phyloP scores from a whole-genome alignment of 1,140 invertebrate genomes.

The Pseudomyrmex dendroicus region DNA sequence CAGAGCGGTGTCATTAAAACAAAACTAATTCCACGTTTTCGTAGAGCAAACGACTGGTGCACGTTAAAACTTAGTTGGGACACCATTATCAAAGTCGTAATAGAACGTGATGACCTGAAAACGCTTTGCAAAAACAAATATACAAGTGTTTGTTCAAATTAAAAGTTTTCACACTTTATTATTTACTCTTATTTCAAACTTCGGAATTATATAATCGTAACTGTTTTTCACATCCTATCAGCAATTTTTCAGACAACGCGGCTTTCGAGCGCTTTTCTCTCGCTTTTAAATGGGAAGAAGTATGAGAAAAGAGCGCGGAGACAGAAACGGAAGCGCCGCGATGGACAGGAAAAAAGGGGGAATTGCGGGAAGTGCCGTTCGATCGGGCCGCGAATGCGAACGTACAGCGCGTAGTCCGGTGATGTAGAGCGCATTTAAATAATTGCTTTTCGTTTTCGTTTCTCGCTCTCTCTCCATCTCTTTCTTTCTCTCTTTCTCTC shows the following conservation, averaged over 20 bases:
- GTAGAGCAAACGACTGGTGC: neutral
- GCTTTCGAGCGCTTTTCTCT: neutral
- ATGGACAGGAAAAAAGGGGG: conserved; percentile 27
- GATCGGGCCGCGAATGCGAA: conserved; percentile 38
- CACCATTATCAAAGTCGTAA: neutral
- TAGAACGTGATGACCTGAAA: neutral
- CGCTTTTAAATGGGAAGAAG: conserved; percentile 19
- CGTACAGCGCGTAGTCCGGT: neutral
- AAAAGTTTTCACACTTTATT: neutral
- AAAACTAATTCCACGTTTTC: conserved; percentile 23
- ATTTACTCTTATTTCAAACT: neutral
- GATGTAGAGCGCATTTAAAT: conserved; percentile 69
- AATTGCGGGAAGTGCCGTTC: conserved; percentile 30
- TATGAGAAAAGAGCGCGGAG: neutral
- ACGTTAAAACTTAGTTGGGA: neutral
- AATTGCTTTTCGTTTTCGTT: conserved; percentile 71
- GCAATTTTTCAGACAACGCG: conserved; percentile 23
- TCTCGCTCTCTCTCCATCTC: neutral
- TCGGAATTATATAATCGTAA: neutral
- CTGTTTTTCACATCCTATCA: neutral
- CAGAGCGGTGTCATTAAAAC: conserved; percentile 14
- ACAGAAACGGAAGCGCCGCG: neutral
- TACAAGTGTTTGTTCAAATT: neutral
- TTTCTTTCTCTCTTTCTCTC: neutral
- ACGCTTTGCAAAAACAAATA: neutral